Base-by-base conservation (phyloP, 2,888 invertebrate species). In the Bellardia bayeri region DNA sequence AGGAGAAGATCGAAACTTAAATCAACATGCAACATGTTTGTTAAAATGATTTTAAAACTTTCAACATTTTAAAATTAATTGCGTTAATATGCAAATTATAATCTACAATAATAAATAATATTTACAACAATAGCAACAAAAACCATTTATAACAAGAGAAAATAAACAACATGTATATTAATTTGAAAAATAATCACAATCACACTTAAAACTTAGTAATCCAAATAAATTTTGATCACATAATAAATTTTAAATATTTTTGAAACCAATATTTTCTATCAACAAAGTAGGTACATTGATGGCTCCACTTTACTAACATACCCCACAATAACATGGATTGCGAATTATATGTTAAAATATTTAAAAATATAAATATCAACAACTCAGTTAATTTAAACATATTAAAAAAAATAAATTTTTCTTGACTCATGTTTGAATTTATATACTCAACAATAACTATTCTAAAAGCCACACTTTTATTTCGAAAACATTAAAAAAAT, bases 21-120 rank as follows among this genome's bases (percentile, higher is more conserved):
- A 76, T 69, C 68, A 82, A 86, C 86, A 85, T 82, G 86, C 86
- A 74, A 86, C 82, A 72, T 72, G 82, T 82, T 78, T 79, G 86
- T 74, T 79, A 68, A 85, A 85, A 75, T 82, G 84, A 85, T 82
- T 87, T 83, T 82, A 75, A 87, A 87, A 82, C 87, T 87, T 85
- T 87, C 87, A 85, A 79, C 84, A 82, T 85, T 87, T 82, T 61
- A 74, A 85, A 84, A 79, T 87, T 85, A 85, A 87, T 87, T 74
- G 84, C 85, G 78, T 85, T 87, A 87, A 84, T 87, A 87, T 87
- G 87, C 84, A 87, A 87, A 87, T 87, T 64, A 75, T 23, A 63
- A 85, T 64, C 63, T 54, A 37, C 61, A 75, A 74, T 49, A 79
- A 84, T 72, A 85, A 80, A 74, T 66, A 80, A 66, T 74, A 78